Evolutionary conservation across 2,113 vertebrate species (phyloP).

Genomic region (Columbina picui): DNA sequence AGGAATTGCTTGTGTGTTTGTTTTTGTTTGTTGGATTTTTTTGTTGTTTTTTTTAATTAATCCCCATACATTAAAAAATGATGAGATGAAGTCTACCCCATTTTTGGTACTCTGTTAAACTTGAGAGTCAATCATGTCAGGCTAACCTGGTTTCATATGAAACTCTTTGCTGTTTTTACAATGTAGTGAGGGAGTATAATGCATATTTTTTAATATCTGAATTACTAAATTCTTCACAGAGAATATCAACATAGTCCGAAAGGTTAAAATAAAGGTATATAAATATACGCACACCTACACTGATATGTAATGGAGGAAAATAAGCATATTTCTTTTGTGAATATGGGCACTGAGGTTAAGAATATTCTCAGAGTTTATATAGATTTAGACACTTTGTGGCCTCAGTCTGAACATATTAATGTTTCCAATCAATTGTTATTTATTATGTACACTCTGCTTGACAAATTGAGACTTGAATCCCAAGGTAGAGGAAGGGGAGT

Average conservation of each 20-base stretch:
- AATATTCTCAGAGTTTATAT: neutral
- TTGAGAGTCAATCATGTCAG: fast-evolving
- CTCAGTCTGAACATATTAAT: neutral
- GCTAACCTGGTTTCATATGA: neutral
- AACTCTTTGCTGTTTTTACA: neutral
- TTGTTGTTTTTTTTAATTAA: neutral
- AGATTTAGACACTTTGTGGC: neutral
- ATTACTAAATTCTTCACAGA: neutral
- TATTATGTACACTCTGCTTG: neutral
- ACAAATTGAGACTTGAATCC: neutral
- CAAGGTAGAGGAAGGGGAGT: neutral
- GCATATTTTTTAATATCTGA: neutral
- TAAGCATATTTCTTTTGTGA: neutral
- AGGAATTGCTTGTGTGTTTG: neutral
- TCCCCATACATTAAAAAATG: neutral
- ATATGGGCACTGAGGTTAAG: neutral
- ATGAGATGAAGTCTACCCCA: neutral
- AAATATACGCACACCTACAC: too few species aligned
- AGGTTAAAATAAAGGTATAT: neutral
- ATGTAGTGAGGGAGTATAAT: neutral
- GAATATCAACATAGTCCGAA: neutral
- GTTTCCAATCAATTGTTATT: neutral
- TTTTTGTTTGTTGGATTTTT: neutral
- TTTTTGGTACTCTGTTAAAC: neutral
- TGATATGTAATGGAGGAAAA: neutral